Percentiles rank a stretch among this genome's conserved stretches.
Conservation (phyloP, 2,888 invertebrate genomes). For the Vannuccia rotundouncinata region DNA sequence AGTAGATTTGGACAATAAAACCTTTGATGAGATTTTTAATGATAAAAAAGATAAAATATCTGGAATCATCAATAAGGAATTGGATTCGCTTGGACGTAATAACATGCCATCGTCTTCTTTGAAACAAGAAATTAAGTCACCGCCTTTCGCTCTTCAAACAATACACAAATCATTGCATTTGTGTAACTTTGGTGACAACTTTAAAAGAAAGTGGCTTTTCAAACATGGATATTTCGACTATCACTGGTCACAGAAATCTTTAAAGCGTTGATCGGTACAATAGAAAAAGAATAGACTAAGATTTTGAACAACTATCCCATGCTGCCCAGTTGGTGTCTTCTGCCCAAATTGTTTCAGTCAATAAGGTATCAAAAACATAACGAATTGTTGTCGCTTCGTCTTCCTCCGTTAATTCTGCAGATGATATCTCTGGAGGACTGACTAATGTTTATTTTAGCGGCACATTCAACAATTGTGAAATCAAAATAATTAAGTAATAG, state of each 20-base stretch:
- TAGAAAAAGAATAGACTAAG: conserved; percentile 25
- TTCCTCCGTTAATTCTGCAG: conserved; percentile 16
- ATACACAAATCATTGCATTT: conserved; percentile 31
- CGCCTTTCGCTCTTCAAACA: not conserved
- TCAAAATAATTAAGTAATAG: conserved; percentile 26
- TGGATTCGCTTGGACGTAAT: too few relatives aligned
- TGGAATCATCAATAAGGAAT: too few relatives aligned
- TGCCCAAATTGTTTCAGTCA: conserved; percentile 23
- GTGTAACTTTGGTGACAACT: conserved; percentile 24
- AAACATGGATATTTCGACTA: conserved; percentile 25
- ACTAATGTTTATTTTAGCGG: not conserved
- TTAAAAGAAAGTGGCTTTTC: conserved; percentile 31
- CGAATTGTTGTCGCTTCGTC: conserved; percentile 26
- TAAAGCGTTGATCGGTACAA: conserved; percentile 29
- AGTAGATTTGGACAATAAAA: too few relatives aligned
- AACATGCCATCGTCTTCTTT: too few relatives aligned
- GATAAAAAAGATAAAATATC: too few relatives aligned
- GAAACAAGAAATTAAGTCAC: not conserved
- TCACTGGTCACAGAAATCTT: conserved; percentile 31
- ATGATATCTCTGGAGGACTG: conserved; percentile 6
- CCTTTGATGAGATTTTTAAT: too few relatives aligned
- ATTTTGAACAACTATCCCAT: conserved; percentile 21
- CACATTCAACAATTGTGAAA: conserved; percentile 1
- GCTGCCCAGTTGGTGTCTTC: conserved; percentile 8
- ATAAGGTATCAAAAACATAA: not conserved